A percentile compares a stretch with the other conserved stretches of the same genome.
Conservation (phyloP, 2,113 vertebrate species). For the Piaya cayana region DNA sequence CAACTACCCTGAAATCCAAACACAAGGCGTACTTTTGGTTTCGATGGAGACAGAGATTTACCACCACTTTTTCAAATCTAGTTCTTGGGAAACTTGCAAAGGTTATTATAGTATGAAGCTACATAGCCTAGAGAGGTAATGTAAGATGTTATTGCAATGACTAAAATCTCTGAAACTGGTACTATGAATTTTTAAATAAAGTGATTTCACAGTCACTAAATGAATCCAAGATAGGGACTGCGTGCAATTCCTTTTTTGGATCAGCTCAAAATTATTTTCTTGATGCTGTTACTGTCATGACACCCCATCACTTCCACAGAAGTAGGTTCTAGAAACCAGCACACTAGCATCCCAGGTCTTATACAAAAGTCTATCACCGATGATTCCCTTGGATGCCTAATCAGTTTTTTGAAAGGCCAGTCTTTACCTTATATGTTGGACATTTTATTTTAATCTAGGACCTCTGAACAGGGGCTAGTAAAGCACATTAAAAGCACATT, state of each 20-base stretch:
- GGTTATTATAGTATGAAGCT: background rate
- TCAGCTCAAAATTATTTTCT: background rate
- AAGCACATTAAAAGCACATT: background rate
- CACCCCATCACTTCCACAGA: background rate
- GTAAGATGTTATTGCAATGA: background rate
- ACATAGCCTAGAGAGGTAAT: background rate
- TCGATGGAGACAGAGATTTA: background rate
- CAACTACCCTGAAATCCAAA: background rate
- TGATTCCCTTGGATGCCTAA: background rate
- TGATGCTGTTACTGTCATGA: background rate
- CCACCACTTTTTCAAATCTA: background rate
- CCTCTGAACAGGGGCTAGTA: background rate
- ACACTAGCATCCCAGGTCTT: background rate
- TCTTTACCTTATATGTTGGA: background rate
- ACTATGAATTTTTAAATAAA: background rate
- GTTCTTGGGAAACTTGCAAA: background rate
- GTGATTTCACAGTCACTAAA: background rate
- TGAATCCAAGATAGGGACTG: background rate
- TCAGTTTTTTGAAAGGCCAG: background rate
- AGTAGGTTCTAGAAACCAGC: background rate
- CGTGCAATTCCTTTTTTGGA: background rate
- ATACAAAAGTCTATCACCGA: background rate
- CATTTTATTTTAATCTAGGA: background rate
- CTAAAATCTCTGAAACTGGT: background rate
- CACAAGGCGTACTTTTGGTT: background rate